Base-by-base conservation (phyloP, 2,888 invertebrate genomes). In the Iphiclides podalirius region DNA sequence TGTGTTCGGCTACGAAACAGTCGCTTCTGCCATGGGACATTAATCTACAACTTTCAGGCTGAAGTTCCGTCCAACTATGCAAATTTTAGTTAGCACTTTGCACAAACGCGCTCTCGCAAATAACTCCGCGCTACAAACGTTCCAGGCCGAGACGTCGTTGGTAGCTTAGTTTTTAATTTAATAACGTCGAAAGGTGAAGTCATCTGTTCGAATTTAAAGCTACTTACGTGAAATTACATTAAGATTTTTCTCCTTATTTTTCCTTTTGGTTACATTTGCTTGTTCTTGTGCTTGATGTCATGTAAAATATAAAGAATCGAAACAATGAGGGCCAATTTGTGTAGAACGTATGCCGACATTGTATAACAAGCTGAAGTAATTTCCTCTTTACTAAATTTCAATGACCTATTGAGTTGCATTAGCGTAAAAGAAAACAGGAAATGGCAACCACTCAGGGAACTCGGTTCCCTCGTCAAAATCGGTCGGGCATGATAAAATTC, bases 81-180 rank as follows among this genome's bases (percentile, higher is more conserved):
- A 80, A 79, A 80, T 80, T 78, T 76, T 70, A 74, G 71, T 72
- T 75, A 78, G 77, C 78, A 76, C 74, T 75, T 75, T 70, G 66
- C 57, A 66, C 72, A 74, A 74, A 74, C 76, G 71, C 69, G 71
- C 66, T 64, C 69, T 68, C 59, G 61, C 68, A 69, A 72, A 70
- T 71, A 69, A 69, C 63, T 66, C 62, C 55, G 43, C 41, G 52
- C 52, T 51, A 61, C 54, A 33, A 41, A 35, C 44, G 42, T 47
- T 52, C 33, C 36, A 36, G 15, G 45, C 16, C 33, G 41, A 15
- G 50, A 51, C 41, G 23, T 49, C 48, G 49, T 26, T 13, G 38
- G 35, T 16, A 36, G 34, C 36, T 45, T 44, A 43, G 38, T 43
- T 35, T 36, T 34, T 44, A 49, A 39, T 15, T 49, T 49, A 49